These are phyloP conservation scores for Drepana arcuata DNA, from an alignment of 1,140 invertebrate genomes.

Conservation along the genomic window DNA sequence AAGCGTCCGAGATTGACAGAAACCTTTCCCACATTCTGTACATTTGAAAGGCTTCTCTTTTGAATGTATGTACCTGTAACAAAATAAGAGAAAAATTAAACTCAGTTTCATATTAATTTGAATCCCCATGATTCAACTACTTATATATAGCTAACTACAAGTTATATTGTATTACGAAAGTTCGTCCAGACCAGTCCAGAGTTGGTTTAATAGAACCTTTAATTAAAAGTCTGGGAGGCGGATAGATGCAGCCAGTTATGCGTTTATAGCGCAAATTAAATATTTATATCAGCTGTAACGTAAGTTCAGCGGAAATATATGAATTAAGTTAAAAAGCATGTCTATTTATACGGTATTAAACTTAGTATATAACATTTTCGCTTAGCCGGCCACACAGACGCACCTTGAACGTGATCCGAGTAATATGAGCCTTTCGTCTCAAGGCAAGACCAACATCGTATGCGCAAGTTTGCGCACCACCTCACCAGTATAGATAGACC, in stretches of 20 bases:
- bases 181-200: no score
- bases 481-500: slow-evolving; percentile 32
- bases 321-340: no score
- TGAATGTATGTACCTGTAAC: slow-evolving; percentile 94
- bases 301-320: no score
- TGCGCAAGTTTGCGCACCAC: slow-evolving; percentile 29
- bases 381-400: slow-evolving; percentile 33
- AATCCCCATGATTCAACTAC: no score
- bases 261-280: neutral
- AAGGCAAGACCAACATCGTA: slow-evolving; percentile 49
- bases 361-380: neutral
- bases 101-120: no score
- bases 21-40: slow-evolving; percentile 95
- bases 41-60: slow-evolving; percentile 99
- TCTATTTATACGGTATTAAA: no score
- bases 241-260: no score
- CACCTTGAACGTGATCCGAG: slow-evolving; percentile 67
- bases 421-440: slow-evolving; percentile 58
- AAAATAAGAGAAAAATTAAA: slow-evolving; percentile 42
- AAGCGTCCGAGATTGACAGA: slow-evolving; percentile 94
- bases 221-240: slow-evolving; percentile 51
- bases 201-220: no score
- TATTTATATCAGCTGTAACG: no score
- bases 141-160: no score
- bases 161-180: no score